phyloP scores from a whole-genome alignment of 23 tunicate genomes.

The Phallusia fumigata region DNA sequence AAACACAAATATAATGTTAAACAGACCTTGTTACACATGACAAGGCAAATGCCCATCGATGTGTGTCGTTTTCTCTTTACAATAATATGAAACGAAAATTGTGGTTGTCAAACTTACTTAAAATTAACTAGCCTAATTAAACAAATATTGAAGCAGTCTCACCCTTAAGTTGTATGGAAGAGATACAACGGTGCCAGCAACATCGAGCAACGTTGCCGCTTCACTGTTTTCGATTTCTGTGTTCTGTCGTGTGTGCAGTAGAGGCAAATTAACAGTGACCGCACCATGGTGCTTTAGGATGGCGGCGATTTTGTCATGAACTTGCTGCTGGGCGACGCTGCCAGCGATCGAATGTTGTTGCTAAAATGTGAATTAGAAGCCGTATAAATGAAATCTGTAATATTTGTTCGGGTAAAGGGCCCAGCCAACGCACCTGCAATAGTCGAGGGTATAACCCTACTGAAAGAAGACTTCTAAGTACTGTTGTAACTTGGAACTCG shows the following conservation, averaged over 20 bases:
- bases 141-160: conserved; percentile 5
- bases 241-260: conserved; percentile 40
- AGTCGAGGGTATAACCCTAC: too few relatives aligned
- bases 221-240: conserved; percentile 19
- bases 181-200: conserved; percentile 67
- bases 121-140: background rate
- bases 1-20: too few relatives aligned
- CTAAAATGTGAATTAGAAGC: background rate
- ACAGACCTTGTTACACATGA: too few relatives aligned
- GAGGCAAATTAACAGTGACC: conserved; percentile 49
- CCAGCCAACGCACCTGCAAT: too few relatives aligned
- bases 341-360: conserved; percentile 17
- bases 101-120: too few relatives aligned
- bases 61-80: too few relatives aligned
- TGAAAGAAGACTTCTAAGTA: too few relatives aligned
- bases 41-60: too few relatives aligned
- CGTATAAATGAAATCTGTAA: too few relatives aligned
- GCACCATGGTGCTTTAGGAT: conserved; percentile 65
- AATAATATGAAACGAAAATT: too few relatives aligned
- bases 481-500: too few relatives aligned
- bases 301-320: conserved; percentile 28
- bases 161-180: conserved; percentile 88
- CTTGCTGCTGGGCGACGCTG: conserved; percentile 28
- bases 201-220: conserved; percentile 68
- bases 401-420: too few relatives aligned